phyloP scores from a whole-genome alignment of 2,888 invertebrate genomes.

The Lucinisca nassula region DNA sequence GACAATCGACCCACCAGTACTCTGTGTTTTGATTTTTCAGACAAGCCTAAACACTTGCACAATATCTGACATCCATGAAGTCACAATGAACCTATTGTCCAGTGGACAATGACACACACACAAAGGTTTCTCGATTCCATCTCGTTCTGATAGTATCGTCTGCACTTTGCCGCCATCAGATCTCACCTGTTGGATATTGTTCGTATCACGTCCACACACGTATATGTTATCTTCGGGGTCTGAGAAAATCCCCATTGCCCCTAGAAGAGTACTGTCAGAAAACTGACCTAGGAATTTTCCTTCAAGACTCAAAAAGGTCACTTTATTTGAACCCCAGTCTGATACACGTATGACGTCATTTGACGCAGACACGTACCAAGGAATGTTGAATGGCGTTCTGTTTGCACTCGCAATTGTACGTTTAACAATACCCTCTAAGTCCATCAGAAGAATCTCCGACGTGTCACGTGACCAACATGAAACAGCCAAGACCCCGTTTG shows the following conservation, averaged over 20 bases:
- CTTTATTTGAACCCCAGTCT: constrained; percentile 64
- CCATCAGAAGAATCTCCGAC: constrained; percentile 53
- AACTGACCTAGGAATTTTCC: constrained; percentile 37
- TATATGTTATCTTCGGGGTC: constrained; percentile 63
- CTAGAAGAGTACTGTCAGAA: constrained; percentile 47
- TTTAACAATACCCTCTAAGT: constrained; percentile 33
- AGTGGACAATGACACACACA: constrained; percentile 43
- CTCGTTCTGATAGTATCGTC: constrained; percentile 54
- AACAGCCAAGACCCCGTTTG: constrained; percentile 39
- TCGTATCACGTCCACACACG: constrained; percentile 57
- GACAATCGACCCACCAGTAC: too few relatives aligned
- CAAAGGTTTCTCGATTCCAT: constrained; percentile 62
- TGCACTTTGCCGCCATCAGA: constrained; percentile 32
- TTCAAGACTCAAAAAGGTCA: constrained; percentile 34
- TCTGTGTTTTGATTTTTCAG: too few relatives aligned
- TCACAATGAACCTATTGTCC: constrained; percentile 62
- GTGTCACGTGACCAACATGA: constrained; percentile 62
- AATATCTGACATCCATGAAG: constrained; percentile 70
- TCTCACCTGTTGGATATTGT: constrained; percentile 63
- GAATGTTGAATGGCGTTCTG: constrained; percentile 52
- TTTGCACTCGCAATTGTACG: constrained; percentile 38
- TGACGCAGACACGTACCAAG: constrained; percentile 53
- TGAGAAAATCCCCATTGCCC: constrained; percentile 47
- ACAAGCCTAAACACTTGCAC: constrained; percentile 53
- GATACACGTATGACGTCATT: constrained; percentile 57